Base-by-base conservation (phyloP, 2,797 vertebrate species). In the Microctenopoma lineatum region DNA sequence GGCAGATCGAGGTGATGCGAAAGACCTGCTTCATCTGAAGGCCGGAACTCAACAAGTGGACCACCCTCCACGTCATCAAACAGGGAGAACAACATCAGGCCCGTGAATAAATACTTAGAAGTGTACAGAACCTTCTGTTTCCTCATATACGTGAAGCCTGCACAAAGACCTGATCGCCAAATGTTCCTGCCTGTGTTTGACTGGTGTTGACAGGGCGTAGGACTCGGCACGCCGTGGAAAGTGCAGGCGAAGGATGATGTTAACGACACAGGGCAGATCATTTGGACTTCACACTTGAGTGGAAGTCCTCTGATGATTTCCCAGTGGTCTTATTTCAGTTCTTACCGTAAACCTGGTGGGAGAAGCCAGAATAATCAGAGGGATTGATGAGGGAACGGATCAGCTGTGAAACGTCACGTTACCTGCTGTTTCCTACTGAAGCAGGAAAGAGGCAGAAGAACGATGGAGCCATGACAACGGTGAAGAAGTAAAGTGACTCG, bases 201-300 rank as follows among this genome's bases (percentile, higher is more conserved):
- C 36, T 10, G 36, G 36, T 25, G 52, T 59, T 63, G 76, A 72
- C 66, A 50, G 7, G 53, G 7, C 47, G 26, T 26, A 32, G 7
- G 64, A 69, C 65, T 54, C 36, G 2, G 46, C 21, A 15, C 16
- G 57, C 53, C 50, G 60, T 66, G 74, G 77, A 84, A 83, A 80
- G 66, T 50, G 65, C 72, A 18, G 11, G 11, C 36, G 7, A 15
- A 52, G 18, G 27, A 16, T 48, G 27, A 25, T 4, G 8, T 2
- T 48, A 42, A 64, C 55, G 75, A 41, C 32, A 39, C 7, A 29
- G 12, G 56, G 60, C 57, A 47, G 25, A 58, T 8, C 16, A n/a
- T 61, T 79, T 79, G 72, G 77, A 70, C 54, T 53, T 68, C 21
- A 21, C 21, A 21, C 21, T 21, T 21, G 21, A 21, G 21, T 21